These are phyloP conservation scores for Gymnothorax javanicus DNA, from an alignment of 2,797 vertebrate genomes.

Conservation along the genomic window DNA sequence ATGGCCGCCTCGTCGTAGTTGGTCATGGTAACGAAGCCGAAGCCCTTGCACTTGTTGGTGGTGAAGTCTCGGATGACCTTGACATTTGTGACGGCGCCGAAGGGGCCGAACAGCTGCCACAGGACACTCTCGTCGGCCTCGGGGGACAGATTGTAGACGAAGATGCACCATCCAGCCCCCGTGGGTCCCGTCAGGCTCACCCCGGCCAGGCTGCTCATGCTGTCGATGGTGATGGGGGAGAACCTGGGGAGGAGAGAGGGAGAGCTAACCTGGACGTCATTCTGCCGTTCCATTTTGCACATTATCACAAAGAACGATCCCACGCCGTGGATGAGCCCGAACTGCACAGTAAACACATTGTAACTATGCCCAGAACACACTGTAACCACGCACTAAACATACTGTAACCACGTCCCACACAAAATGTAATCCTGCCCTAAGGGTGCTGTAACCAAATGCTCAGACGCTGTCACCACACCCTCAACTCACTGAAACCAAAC, in stretches of 20 bases:
- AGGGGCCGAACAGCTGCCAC: conserved; percentile 98
- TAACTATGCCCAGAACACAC: not conserved
- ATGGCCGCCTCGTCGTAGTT: conserved; percentile 98
- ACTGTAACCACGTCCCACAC: too few species aligned
- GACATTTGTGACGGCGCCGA: conserved; percentile 95
- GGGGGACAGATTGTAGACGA: conserved; percentile 95
- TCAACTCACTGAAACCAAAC: too few species aligned
- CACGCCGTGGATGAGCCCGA: too few species aligned
- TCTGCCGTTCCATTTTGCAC: conserved; percentile 76
- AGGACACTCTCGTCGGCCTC: conserved; percentile 96
- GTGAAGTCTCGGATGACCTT: conserved; percentile 97
- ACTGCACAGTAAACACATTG: not conserved
- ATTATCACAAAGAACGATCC: conserved; percentile 25
- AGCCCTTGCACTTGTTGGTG: conserved; percentile 99
- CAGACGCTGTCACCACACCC: too few species aligned
- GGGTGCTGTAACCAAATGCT: too few species aligned
- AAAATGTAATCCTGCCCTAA: too few species aligned
- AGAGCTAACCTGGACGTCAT: conserved; percentile 98
- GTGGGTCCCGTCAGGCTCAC: conserved; percentile 88
- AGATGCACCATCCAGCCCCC: conserved; percentile 94
- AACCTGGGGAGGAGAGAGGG: conserved; percentile 95
- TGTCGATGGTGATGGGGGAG: conserved; percentile 95
- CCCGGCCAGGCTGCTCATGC: conserved; percentile 91
- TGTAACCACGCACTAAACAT: too few species aligned
- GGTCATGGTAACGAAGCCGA: conserved; percentile 98